A percentile compares a stretch with the other conserved stretches of the same genome.
Evolutionary conservation across 2,888 invertebrate genomes (phyloP).

Genomic region (Gymnocheta viridis): DNA sequence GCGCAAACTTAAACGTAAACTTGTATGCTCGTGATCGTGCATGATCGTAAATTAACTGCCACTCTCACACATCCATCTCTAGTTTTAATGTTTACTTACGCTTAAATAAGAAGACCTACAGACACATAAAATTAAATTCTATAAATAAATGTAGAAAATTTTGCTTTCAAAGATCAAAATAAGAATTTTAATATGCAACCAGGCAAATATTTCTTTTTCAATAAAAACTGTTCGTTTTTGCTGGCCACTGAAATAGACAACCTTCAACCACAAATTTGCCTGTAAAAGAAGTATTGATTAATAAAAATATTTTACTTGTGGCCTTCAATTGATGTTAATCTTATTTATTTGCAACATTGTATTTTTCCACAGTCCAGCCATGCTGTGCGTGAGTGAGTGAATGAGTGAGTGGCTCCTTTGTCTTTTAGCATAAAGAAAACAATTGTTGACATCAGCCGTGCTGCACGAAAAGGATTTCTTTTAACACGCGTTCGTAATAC

Average conservation of each 20-base stretch:
- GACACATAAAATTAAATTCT: slow-evolving; percentile 46
- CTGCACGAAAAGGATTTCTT: not conserved
- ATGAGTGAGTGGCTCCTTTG: not conserved
- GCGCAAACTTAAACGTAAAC: too few relatives aligned
- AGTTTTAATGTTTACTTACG: not conserved
- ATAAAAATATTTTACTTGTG: slow-evolving; percentile 37
- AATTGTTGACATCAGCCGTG: not conserved
- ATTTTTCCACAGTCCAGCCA: not conserved
- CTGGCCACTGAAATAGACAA: not conserved
- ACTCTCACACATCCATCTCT: not conserved
- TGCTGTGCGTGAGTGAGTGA: too few relatives aligned
- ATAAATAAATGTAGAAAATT: slow-evolving; percentile 44
- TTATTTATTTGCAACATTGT: slow-evolving; percentile 47
- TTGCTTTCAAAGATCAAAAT: slow-evolving; percentile 15
- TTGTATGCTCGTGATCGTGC: not conserved
- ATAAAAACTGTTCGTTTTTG: not conserved
- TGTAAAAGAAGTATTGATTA: slow-evolving; percentile 22
- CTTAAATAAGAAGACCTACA: slow-evolving; percentile 18
- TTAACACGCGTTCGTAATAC: not conserved
- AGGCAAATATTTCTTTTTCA: slow-evolving; percentile 20
- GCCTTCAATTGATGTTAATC: slow-evolving; percentile 36
- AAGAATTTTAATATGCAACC: slow-evolving; percentile 47
- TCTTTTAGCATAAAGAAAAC: not conserved
- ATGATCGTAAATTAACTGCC: not conserved
- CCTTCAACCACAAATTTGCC: slow-evolving; percentile 30